Conservation (phyloP, 2,888 invertebrate species). For the Agonopterix subpropinquella region DNA sequence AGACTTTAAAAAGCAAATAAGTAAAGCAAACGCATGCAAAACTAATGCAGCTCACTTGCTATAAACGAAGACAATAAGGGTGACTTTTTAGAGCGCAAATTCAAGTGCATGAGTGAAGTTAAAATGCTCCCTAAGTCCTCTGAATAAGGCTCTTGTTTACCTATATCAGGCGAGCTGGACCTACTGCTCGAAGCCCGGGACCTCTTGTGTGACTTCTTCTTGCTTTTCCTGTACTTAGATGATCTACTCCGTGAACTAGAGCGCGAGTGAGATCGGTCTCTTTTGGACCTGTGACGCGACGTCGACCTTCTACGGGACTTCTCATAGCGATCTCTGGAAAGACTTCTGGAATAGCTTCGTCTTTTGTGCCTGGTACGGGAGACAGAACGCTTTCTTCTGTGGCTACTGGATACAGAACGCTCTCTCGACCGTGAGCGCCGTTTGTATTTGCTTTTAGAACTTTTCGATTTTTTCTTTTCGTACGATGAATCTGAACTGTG, state of each 20-base stretch:
- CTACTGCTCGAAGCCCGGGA: constrained; percentile 45
- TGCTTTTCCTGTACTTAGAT: constrained; percentile 40
- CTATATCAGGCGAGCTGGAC: constrained; percentile 59
- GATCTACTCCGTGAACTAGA: constrained; percentile 51
- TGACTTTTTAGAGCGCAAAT: constrained; percentile 1
- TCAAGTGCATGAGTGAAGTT: constrained; percentile 2
- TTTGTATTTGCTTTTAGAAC: constrained; percentile 54
- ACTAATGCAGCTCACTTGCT: constrained; percentile 8
- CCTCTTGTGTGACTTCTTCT: constrained; percentile 37
- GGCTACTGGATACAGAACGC: constrained; percentile 50
- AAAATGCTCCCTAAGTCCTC: constrained; percentile 7
- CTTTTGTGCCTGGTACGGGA: constrained; percentile 47
- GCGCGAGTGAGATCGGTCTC: constrained; percentile 46
- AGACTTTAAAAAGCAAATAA: neutral
- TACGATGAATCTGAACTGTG: constrained; percentile 62
- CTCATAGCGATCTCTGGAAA: constrained; percentile 59
- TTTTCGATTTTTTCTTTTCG: constrained; percentile 56
- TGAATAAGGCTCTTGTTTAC: constrained; percentile 20
- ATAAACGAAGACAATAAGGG: constrained; percentile 3
- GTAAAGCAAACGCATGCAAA: constrained; percentile 1
- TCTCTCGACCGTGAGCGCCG: constrained; percentile 56
- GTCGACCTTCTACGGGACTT: constrained; percentile 49
- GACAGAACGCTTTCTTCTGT: constrained; percentile 47
- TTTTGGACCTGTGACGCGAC: constrained; percentile 46
- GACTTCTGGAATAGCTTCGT: constrained; percentile 57